phyloP scores from a whole-genome alignment of 2,888 invertebrate genomes.

The Pseudoips prasinana region DNA sequence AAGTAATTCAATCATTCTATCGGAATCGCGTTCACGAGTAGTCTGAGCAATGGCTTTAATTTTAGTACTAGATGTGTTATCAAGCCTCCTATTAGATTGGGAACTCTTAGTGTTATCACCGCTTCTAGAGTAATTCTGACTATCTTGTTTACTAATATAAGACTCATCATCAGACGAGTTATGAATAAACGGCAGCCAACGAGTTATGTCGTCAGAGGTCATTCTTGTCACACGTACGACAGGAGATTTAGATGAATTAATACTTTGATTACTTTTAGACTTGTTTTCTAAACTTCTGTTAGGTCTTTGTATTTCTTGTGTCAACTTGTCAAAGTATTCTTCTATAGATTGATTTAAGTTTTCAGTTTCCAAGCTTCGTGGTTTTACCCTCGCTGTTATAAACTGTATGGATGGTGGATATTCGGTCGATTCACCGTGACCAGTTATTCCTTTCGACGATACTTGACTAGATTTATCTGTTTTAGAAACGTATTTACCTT shows the following conservation, averaged over 20 bases:
- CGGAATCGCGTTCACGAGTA: too few relatives aligned
- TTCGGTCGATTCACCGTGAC: slow-evolving; percentile 55
- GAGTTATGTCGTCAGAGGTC: slow-evolving; percentile 39
- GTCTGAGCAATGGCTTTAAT: background rate
- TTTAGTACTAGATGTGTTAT: background rate
- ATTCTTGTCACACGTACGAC: slow-evolving; percentile 35
- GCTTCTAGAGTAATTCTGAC: slow-evolving; percentile 1
- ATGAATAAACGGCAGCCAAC: slow-evolving; percentile 37
- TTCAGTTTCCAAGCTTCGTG: slow-evolving; percentile 48
- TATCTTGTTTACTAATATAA: slow-evolving; percentile 1
- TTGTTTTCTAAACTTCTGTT: slow-evolving; percentile 1
- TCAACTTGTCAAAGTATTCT: slow-evolving; percentile 45
- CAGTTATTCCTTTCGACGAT: slow-evolving; percentile 58
- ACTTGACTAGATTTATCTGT: slow-evolving; percentile 51
- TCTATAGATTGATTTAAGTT: slow-evolving; percentile 41
- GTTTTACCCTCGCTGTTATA: slow-evolving; percentile 36
- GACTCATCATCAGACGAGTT: slow-evolving; percentile 23
- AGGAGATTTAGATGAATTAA: slow-evolving; percentile 29
- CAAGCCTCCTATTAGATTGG: too few relatives aligned
- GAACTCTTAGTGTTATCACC: slow-evolving; percentile 6
- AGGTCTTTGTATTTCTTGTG: slow-evolving; percentile 1
- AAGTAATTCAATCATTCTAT: too few relatives aligned
- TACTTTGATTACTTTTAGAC: slow-evolving; percentile 7
- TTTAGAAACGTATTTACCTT: slow-evolving; percentile 14
- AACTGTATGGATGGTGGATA: slow-evolving; percentile 43